Evolutionary conservation across 1,140 invertebrate genomes (phyloP).

Genomic region (Charaxes varanes): DNA sequence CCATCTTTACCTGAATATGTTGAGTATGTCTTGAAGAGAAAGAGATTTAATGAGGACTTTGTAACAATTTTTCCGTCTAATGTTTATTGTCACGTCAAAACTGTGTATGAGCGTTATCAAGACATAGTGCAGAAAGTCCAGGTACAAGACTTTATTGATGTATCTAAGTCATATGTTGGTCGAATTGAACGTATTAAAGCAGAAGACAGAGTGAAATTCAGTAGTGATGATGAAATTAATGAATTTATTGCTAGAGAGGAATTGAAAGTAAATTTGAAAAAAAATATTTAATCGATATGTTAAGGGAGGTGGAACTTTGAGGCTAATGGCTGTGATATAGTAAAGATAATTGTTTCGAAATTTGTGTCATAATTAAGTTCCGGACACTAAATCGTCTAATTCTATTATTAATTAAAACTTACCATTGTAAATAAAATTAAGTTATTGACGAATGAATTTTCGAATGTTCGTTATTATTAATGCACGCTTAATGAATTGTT

Average conservation of each 20-base stretch:
- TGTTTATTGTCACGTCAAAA: constrained; percentile 4
- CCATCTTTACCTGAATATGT: constrained; percentile 22
- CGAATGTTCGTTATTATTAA: no score
- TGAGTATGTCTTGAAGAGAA: constrained; percentile 23
- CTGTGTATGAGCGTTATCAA: constrained; percentile 17
- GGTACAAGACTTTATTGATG: constrained; percentile 20
- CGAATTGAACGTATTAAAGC: constrained; percentile 21
- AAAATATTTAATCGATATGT: not conserved
- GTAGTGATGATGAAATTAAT: constrained; percentile 15
- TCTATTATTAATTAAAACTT: no score
- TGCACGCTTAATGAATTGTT: no score
- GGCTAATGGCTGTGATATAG: no score
- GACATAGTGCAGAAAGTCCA: constrained; percentile 11
- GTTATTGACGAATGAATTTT: no score
- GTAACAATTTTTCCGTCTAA: constrained; percentile 22
- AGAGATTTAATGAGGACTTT: constrained; percentile 14
- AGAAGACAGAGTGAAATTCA: constrained; percentile 16
- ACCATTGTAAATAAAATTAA: no score
- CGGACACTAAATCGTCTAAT: no score
- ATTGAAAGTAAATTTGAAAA: constrained; percentile 13
- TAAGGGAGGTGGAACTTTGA: no score
- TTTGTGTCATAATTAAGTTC: no score
- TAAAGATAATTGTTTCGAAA: no score
- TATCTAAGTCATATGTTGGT: constrained; percentile 11
- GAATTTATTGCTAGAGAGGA: constrained; percentile 14